These are phyloP conservation scores for Athalia rosae DNA, from an alignment of 2,888 invertebrate species.

Conservation along the genomic window DNA sequence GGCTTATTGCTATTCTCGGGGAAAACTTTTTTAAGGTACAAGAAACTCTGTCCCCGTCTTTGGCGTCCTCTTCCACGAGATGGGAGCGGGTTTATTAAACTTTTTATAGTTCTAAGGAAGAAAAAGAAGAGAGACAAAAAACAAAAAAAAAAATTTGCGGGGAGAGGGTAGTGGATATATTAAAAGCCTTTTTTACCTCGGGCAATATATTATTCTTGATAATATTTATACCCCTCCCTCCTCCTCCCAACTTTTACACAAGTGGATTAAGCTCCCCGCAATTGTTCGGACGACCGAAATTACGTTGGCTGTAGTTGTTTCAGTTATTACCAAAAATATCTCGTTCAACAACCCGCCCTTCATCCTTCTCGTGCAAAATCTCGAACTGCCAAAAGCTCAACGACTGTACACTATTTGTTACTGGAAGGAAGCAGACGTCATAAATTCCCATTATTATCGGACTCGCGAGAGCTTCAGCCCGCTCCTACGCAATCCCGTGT, in stretches of 20 bases:
- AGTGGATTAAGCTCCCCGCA: too few species aligned
- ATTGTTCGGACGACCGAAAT: too few species aligned
- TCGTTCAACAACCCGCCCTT: too few species aligned
- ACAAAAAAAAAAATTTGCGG: not conserved
- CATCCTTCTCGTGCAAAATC: too few species aligned
- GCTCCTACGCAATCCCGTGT: not conserved
- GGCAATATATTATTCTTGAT: not conserved
- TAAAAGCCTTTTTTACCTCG: not conserved
- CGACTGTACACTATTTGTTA: too few species aligned
- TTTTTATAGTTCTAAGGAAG: conserved; percentile 63
- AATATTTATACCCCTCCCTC: conserved; percentile 1
- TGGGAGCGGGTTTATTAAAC: conserved; percentile 63
- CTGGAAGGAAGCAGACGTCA: conserved; percentile 49
- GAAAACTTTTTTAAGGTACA: conserved; percentile 63
- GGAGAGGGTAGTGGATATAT: not conserved
- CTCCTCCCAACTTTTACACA: too few species aligned
- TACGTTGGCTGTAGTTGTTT: too few species aligned
- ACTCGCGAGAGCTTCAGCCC: conserved; percentile 32
- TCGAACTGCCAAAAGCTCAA: too few species aligned
- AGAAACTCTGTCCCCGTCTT: conserved; percentile 52
- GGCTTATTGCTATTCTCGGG: conserved; percentile 64
- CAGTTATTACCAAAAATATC: too few species aligned
- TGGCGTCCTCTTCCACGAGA: conserved; percentile 23
- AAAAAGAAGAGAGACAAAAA: conserved; percentile 43
- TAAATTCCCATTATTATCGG: conserved; percentile 65